These are phyloP conservation scores for Incurvaria masculella DNA, from an alignment of 2,888 invertebrate genomes.

Conservation along the genomic window DNA sequence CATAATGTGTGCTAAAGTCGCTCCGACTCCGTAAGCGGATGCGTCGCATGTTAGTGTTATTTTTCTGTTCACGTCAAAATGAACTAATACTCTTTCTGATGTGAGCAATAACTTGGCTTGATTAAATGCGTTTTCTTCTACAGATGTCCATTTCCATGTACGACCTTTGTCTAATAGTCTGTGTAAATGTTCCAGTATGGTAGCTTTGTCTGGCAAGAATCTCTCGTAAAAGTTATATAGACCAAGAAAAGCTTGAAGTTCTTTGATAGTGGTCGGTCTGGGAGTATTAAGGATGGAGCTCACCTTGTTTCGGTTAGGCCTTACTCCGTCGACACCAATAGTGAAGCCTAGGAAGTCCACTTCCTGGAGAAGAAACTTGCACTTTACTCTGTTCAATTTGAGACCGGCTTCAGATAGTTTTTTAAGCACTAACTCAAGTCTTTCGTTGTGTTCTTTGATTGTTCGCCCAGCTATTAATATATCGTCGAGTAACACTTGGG, in stretches of 20 bases:
- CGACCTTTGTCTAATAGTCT: not conserved
- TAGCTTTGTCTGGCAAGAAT: constrained; percentile 16
- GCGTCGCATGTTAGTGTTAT: constrained; percentile 15
- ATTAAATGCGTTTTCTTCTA: constrained; percentile 12
- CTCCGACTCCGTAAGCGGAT: constrained; percentile 16
- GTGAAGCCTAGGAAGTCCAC: constrained; percentile 17
- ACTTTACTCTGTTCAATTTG: constrained; percentile 14
- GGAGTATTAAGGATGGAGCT: constrained; percentile 14
- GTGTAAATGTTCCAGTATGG: constrained; percentile 16
- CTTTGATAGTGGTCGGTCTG: constrained; percentile 11
- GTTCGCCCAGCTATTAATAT: not conserved
- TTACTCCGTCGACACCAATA: constrained; percentile 14
- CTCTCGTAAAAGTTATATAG: constrained; percentile 19
- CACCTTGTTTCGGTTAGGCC: constrained; percentile 15
- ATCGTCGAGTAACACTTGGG: not conserved
- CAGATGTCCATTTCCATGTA: constrained; percentile 6
- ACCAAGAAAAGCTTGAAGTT: constrained; percentile 16
- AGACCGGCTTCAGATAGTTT: constrained; percentile 14
- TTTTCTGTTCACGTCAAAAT: constrained; percentile 13
- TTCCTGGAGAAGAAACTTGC: constrained; percentile 10
- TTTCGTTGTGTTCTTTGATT: not conserved
- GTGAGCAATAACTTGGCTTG: constrained; percentile 6
- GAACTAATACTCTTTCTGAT: constrained; percentile 11
- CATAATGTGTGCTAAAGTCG: constrained; percentile 11
- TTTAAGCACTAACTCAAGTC: constrained; percentile 2